Evolutionary conservation across 2,113 vertebrate genomes (phyloP), one percentile per base, ranked within the genome.

Genomic region (Nothobranchius kuhntae): DNA sequence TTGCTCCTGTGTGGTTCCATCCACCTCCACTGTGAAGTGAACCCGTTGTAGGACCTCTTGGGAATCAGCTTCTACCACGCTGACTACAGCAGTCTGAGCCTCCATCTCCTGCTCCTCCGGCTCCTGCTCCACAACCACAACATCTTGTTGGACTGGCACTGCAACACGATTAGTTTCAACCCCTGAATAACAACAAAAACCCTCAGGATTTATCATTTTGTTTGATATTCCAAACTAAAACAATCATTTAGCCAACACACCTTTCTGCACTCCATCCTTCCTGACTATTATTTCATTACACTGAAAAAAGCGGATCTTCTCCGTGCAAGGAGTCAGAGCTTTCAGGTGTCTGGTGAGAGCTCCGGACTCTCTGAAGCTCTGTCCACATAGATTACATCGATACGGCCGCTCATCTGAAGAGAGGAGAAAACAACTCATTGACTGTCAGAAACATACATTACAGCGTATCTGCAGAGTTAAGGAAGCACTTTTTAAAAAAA

Each of bases 261-360:
- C 96, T 95, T 95, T 58, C 5, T 93, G 89, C 3, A 91, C 0
- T 0, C 94, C 95, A 44, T 98, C 95, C 77, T 95, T 96, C 81
- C 86, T 89, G 15, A 95, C 89, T 0, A 95, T 89, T 17, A 95
- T 91, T 42, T 97, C 96, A 84, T 95, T 97, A 83, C 92, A 96
- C 88, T 96, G 68, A 66, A 93, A 93, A 81, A 96, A 97, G 47
- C 95, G 95, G 42, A 98, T 95, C 85, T 98, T 99, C 77, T 99
- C 97, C 0, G 96, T 99, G 87, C 98, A 99, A 0, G 98, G 98
- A 0, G 96, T 99, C 67, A 98, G 92, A 26, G 97, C 95, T 83
- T 98, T 98, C 55, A 98, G 92, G 77, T 99, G 98, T 82, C 98
- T 92, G 14, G 96, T 99, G 82, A 99, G 91, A 1, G 98, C 98